Evolutionary conservation across 2,113 vertebrate genomes (phyloP).

Genomic region (Glareola pratincola): DNA sequence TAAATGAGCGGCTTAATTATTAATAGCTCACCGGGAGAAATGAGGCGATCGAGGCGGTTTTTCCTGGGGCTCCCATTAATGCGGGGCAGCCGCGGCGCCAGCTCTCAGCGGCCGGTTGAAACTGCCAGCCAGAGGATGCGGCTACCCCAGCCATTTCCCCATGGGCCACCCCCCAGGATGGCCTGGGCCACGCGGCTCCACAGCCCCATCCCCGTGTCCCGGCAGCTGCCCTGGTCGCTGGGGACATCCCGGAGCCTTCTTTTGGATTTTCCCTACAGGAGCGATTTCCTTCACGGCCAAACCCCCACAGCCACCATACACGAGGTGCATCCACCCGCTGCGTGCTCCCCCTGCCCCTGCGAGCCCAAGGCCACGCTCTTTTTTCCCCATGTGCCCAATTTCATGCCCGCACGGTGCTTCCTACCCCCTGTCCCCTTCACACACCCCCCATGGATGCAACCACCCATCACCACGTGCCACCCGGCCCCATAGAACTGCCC

Average conservation of each 20-base stretch:
- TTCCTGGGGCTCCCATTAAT: neutral
- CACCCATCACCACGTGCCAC: neutral
- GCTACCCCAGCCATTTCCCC: neutral
- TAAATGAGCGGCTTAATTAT: constrained; percentile 54
- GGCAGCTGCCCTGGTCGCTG: neutral
- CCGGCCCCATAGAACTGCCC: neutral
- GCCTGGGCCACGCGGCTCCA: fast-evolving
- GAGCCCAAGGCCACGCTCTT: fast-evolving
- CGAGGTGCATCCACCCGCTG: fast-evolving
- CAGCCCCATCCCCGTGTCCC: fast-evolving
- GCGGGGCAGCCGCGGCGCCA: fast-evolving
- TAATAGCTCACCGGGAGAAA: neutral
- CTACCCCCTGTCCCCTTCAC: neutral
- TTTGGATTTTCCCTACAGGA: neutral
- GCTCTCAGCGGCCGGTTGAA: fast-evolving
- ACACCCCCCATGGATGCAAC: fast-evolving
- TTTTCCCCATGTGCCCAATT: neutral
- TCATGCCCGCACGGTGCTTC: fast-evolving
- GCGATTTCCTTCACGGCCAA: neutral
- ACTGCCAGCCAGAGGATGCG: fast-evolving
- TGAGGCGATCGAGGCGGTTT: fast-evolving
- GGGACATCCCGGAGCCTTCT: neutral
- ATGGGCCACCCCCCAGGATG: fast-evolving
- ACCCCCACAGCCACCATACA: fast-evolving
- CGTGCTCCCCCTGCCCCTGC: neutral